A percentile compares a stretch with the other conserved stretches of the same genome.
Evolutionary conservation across 2,888 invertebrate species (phyloP).

Genomic region (Dasysyrphus albostriatus): DNA sequence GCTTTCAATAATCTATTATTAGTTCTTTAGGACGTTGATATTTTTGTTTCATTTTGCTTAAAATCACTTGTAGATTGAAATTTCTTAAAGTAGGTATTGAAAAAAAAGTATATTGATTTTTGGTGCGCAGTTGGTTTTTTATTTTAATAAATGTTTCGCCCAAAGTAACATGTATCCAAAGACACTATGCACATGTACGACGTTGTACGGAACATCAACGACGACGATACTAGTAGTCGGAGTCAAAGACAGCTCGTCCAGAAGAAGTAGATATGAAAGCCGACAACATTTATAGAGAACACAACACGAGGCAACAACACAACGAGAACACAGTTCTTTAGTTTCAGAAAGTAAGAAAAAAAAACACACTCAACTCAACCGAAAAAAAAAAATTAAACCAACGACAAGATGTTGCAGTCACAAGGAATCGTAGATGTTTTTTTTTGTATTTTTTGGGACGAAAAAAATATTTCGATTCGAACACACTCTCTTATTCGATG

Average conservation of each 20-base stretch:
- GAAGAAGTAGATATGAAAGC: constrained; percentile 26
- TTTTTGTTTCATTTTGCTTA: constrained; percentile 12
- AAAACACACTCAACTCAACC: constrained; percentile 1
- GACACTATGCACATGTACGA: constrained; percentile 28
- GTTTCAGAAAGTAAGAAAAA: constrained; percentile 7
- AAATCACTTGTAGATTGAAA: constrained; percentile 11
- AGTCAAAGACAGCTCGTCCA: constrained; percentile 9
- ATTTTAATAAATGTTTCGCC: not conserved
- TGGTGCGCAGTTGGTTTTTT: constrained; percentile 21
- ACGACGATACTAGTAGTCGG: not conserved
- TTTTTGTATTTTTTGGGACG: not conserved
- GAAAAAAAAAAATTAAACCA: constrained; percentile 10
- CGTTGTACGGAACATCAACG: not conserved
- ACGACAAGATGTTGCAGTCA: constrained; percentile 10
- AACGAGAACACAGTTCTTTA: constrained; percentile 1
- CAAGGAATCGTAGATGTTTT: not conserved
- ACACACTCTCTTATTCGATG: not conserved
- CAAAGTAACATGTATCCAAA: not conserved
- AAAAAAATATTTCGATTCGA: not conserved
- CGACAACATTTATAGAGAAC: not conserved
- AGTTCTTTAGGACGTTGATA: not conserved
- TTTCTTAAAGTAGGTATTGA: not conserved
- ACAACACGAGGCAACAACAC: constrained; percentile 29
- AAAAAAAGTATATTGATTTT: not conserved
- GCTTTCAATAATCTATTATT: constrained; percentile 9